Base-by-base conservation (phyloP, 2,888 invertebrate species). In the Punctoribates punctum region DNA sequence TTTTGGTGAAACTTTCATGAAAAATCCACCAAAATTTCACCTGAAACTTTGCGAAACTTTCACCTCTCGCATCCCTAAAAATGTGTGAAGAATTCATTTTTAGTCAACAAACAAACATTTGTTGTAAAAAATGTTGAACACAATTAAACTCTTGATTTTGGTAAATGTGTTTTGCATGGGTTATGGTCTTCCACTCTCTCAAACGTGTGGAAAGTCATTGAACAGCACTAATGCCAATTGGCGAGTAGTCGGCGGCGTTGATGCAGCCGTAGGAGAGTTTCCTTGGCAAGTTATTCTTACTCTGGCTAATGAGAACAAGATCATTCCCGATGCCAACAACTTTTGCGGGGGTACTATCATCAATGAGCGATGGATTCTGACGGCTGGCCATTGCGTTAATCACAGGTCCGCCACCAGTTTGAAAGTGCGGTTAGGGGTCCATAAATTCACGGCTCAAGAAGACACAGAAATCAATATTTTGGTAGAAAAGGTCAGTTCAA, bases 311-410 rank as follows among this genome's bases (percentile, higher is more conserved):
- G 29, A 29, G 17, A 62, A 20, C 46, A 42, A 70, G 15, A 9
- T 15, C 4, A 34, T 17, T 34, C 5, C 20, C n/a, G 20, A 20
- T 3, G 70, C 42, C 6, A 42, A 42, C 13, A 42, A 70, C 42
- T 23, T 20, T 15, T 70, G 70, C 23, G 70, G 70, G n/a, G 70
- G 70, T 1, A 70, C 70, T 70, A 70, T 70, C 17, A 46, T 70
- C 9, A 42, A n/a, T 42, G 70, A 70, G 20, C 20, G 38, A 3
- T 70, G 70, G 70, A 38, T 70, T 3, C 2, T 70, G 23, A 70
- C 42, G 4, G 70, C 70, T 4, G 70, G 20, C 13, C 70, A 70
- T 42, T 70, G 70, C 23, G 23, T 70, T 42, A 5, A 42, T 42
- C 42, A 9, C 8, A 42, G 42, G 42, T 9, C 6, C 1, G 11